A percentile compares a stretch with the other conserved stretches of the same genome.
Evolutionary conservation across 1,140 invertebrate species (phyloP).

Genomic region (Brachionus rotundiformis): DNA sequence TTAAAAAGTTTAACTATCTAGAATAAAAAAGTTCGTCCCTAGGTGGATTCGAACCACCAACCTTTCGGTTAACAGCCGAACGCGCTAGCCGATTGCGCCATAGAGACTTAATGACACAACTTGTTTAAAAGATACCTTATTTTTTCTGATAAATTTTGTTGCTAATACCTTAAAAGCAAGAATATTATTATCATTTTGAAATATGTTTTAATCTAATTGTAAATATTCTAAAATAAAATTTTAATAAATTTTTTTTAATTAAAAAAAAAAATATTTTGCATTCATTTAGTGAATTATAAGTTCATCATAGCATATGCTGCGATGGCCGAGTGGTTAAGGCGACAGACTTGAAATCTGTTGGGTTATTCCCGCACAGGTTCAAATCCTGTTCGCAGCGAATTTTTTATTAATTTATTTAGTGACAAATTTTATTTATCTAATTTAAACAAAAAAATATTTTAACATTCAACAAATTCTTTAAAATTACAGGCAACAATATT

Average conservation of each 20-base stretch:
- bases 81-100: background rate
- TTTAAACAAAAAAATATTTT: background rate
- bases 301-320: too few species aligned
- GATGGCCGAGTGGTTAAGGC: constrained; percentile 12
- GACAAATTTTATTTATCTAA: too few species aligned
- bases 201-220: too few species aligned
- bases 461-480: background rate
- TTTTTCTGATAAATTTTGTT: background rate
- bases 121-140: background rate
- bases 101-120: background rate
- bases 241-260: background rate
- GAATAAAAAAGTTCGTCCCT: background rate
- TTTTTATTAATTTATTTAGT: background rate
- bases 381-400: constrained; percentile 27
- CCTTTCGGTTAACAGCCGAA: constrained; percentile 10
- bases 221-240: background rate
- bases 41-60: constrained; percentile 10
- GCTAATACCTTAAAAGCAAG: too few species aligned
- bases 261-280: background rate
- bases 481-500: constrained; percentile 28
- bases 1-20: too few species aligned
- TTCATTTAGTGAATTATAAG: background rate
- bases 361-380: constrained; percentile 13
- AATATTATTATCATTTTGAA: too few species aligned
- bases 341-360: constrained; percentile 17